Percentiles rank a stretch among this genome's conserved stretches.
phyloP scores from a whole-genome alignment of 2,888 invertebrate species.

The Diloba caeruleocephala region DNA sequence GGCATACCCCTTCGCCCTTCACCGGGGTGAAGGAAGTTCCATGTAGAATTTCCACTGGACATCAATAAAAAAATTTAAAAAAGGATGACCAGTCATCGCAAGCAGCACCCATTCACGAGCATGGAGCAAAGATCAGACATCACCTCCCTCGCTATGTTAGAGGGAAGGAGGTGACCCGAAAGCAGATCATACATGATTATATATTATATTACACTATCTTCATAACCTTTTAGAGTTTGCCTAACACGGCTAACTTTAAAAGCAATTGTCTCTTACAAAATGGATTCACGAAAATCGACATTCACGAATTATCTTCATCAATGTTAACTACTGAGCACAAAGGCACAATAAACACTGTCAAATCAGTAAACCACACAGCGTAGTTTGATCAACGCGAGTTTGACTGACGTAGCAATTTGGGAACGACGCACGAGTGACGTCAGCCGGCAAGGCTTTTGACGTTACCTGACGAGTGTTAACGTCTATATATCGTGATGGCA shows the following conservation, averaged over 20 bases:
- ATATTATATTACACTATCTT: too few species aligned
- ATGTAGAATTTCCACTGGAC: too few species aligned
- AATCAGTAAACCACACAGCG: conserved; percentile 34
- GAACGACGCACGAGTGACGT: conserved; percentile 34
- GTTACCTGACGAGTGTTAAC: conserved; percentile 8
- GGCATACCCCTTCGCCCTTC: too few species aligned
- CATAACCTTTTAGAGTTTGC: too few species aligned
- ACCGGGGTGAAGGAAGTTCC: too few species aligned
- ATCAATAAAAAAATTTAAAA: too few species aligned
- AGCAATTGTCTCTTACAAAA: not conserved
- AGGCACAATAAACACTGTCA: conserved; percentile 28
- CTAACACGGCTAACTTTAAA: not conserved
- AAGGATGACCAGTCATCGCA: too few species aligned
- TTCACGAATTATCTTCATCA: conserved; percentile 10
- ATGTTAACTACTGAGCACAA: conserved; percentile 20
- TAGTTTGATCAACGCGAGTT: conserved; percentile 40
- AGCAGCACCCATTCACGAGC: too few species aligned
- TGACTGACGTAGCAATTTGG: conserved; percentile 53
- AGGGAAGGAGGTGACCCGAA: too few species aligned
- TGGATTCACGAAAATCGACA: not conserved
- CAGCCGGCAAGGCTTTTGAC: conserved; percentile 33
- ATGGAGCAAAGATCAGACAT: too few species aligned
- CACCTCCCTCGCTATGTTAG: too few species aligned
- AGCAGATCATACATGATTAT: too few species aligned
- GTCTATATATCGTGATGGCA: not conserved